phyloP scores from a whole-genome alignment of 1,140 invertebrate species.

The Papilio glaucus region DNA sequence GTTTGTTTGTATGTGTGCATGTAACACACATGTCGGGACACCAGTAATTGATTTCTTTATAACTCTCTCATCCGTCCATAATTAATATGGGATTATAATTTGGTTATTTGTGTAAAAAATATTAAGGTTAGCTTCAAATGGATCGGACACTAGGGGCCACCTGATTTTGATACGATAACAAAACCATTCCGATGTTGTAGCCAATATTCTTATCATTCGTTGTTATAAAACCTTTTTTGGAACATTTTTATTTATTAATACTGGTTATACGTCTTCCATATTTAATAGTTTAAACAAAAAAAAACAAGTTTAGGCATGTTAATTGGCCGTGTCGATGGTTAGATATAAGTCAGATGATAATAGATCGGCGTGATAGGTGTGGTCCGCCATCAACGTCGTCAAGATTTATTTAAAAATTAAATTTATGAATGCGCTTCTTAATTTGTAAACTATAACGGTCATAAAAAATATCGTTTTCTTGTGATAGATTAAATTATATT shows the following conservation, averaged over 20 bases:
- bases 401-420: constrained; percentile 56
- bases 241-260: constrained; percentile 7
- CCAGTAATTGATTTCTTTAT: no score
- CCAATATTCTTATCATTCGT: not conserved
- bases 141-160: no score
- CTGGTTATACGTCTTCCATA: constrained; percentile 15
- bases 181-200: no score
- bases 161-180: no score
- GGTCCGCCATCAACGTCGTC: constrained; percentile 52
- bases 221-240: not conserved
- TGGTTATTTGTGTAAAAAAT: no score
- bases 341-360: constrained; percentile 49
- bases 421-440: constrained; percentile 47
- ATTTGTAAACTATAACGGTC: constrained; percentile 43
- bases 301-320: constrained; percentile 48
- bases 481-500: constrained; percentile 46
- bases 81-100: no score
- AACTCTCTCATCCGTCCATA: no score
- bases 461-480: constrained; percentile 48
- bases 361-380: constrained; percentile 53
- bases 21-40: not conserved
- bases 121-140: no score
- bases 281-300: constrained; percentile 8
- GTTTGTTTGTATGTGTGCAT: no score
- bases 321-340: constrained; percentile 54